Conservation (phyloP, 2,113 vertebrate species). For the Osmerus mordax region DNA sequence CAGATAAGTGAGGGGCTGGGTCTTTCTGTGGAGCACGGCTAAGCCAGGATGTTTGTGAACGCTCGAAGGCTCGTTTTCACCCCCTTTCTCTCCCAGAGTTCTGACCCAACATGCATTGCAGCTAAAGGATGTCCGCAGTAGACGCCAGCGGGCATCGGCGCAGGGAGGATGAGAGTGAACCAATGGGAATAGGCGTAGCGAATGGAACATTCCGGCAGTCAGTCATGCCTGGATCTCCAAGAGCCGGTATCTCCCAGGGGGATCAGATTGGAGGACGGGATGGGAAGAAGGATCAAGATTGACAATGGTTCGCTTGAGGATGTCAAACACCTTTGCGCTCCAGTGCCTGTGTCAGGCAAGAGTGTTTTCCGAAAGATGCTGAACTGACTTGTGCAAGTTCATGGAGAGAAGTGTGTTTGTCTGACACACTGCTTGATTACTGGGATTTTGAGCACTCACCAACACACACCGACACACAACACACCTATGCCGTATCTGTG, state of each 20-base stretch:
- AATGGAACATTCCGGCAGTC: conserved; percentile 29
- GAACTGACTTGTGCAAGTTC: conserved; percentile 13
- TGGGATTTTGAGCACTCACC: conserved; percentile 14
- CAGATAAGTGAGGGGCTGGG: conserved; percentile 39
- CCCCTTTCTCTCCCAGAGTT: conserved; percentile 30
- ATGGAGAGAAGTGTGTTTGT: conserved; percentile 33
- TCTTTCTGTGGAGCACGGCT: neutral
- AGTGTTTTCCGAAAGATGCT: neutral
- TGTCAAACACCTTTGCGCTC: conserved; percentile 47
- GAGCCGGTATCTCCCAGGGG: neutral
- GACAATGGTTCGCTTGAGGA: conserved; percentile 47
- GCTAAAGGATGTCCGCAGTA: conserved; percentile 34
- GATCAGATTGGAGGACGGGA: conserved; percentile 5
- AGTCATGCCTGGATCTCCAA: conserved; percentile 17
- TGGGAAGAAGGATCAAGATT: neutral
- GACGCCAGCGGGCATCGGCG: conserved; percentile 29
- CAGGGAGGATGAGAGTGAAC: conserved; percentile 15
- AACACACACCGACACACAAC: neutral
- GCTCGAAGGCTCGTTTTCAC: conserved; percentile 50
- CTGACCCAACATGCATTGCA: conserved; percentile 12
- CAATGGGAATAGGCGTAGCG: conserved; percentile 19
- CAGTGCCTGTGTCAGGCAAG: conserved; percentile 18
- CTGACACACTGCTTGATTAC: neutral
- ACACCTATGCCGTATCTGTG: no score
- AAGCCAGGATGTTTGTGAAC: conserved; percentile 50